Base-by-base conservation (phyloP, 2,113 vertebrate genomes). In the Lepidothrix coronata region DNA sequence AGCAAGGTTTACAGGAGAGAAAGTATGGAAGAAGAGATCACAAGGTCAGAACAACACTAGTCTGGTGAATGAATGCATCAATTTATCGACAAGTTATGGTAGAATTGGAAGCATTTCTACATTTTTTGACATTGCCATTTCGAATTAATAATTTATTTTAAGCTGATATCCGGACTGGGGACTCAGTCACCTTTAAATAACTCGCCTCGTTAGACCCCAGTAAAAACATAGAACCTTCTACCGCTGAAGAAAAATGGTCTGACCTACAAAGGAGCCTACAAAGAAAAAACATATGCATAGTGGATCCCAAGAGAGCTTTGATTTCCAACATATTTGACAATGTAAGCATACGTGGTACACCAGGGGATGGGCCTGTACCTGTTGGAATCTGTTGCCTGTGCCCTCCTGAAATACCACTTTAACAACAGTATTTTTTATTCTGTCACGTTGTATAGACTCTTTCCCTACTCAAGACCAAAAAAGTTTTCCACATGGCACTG, bases 291-390 rank as follows among this genome's bases (percentile, higher is more conserved):
- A 8, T 3, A 19, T n/a, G 6, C 31, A 7, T 28, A 27, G 11
- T 2, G 77, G 27, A 7, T 68, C 24, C 27, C 20, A 30, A 27
- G 17, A 80, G 39, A 71, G 6, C 16, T 81, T 74, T 70, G 51
- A 28, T 61, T 85, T 66, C 31, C 61, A 44, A 37, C 14, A 4
- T 43, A 41, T 20, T 54, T 8, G 8, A 48, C 31, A 8, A 21
- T 8, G 2, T 51, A 46, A 63, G 37, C 23, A 2, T 16, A 27
- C 8, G 8, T 2, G 1, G 22, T 24, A 37, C 9, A 13, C 31
- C 33, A 63, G 23, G 23, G 9, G 23, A 62, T 63, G 22, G 8
- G 30, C 24, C 31, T 52, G 10, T 12, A 13, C 5, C 37, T 49
- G 4, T 11, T 89, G 54, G 16, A 88, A 70, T 57, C 22, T 4